A percentile compares a stretch with the other conserved stretches of the same genome.
Evolutionary conservation across 2,888 invertebrate species (phyloP).

Genomic region (Odontocolon sp.): DNA sequence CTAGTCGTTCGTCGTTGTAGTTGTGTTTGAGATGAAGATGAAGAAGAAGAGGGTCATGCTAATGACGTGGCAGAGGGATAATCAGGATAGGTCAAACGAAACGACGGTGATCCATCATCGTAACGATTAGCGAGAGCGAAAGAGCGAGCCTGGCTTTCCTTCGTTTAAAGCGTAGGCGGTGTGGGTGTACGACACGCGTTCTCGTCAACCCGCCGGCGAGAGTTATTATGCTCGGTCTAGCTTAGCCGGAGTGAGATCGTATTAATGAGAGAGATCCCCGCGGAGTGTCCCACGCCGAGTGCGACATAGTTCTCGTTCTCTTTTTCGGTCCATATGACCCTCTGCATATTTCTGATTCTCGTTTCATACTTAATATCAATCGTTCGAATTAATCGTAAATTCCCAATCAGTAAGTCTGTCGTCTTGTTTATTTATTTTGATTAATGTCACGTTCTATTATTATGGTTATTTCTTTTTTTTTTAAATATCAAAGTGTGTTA

Average conservation of each 20-base stretch:
- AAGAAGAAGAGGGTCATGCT: slow-evolving; percentile 52
- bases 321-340: too few relatives aligned
- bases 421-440: too few relatives aligned
- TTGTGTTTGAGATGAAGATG: slow-evolving; percentile 14
- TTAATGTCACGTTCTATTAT: too few relatives aligned
- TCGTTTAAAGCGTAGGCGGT: slow-evolving; percentile 70
- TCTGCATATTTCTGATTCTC: too few relatives aligned
- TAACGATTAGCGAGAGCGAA: slow-evolving; percentile 70
- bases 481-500: background rate
- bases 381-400: too few relatives aligned
- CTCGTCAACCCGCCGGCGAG: slow-evolving; percentile 28
- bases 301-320: slow-evolving; percentile 63
- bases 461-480: background rate
- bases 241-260: slow-evolving; percentile 68
- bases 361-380: too few relatives aligned
- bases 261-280: slow-evolving; percentile 61
- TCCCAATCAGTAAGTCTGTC: too few relatives aligned
- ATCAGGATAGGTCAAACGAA: slow-evolving; percentile 60
- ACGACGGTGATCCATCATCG: slow-evolving; percentile 73
- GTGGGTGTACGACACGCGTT: slow-evolving; percentile 70
- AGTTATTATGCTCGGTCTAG: slow-evolving; percentile 52
- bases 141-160: slow-evolving; percentile 51
- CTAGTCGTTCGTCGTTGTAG: slow-evolving; percentile 15
- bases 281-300: slow-evolving; percentile 22
- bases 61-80: slow-evolving; percentile 57